Percentiles rank a stretch among this genome's conserved stretches.
Evolutionary conservation across 2,113 vertebrate species (phyloP).

Genomic region (Xyliphius kryptos): DNA sequence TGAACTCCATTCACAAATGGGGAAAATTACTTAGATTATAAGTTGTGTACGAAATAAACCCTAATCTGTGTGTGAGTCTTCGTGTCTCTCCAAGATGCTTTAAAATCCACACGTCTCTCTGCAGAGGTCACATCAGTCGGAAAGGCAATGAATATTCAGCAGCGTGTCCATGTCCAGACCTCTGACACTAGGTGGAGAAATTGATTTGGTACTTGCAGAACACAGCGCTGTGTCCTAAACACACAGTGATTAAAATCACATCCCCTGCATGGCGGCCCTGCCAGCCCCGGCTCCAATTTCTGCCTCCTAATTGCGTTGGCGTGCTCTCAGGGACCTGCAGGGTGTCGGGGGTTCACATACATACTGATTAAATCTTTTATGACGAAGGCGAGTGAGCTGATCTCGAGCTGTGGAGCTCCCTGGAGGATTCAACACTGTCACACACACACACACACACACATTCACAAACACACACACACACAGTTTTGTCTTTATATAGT

Average conservation of each 20-base stretch:
- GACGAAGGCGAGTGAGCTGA: slow-evolving; percentile 77
- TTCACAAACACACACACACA: no score
- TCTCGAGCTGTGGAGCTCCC: slow-evolving; percentile 70
- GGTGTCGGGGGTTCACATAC: slow-evolving; percentile 51
- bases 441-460: no score
- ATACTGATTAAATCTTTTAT: slow-evolving; percentile 89
- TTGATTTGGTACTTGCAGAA: slow-evolving; percentile 53
- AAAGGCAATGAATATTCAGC: slow-evolving; percentile 46
- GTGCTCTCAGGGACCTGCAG: slow-evolving; percentile 64
- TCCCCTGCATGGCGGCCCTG: slow-evolving; percentile 42
- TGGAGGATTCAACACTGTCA: no score
- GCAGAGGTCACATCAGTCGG: slow-evolving; percentile 20
- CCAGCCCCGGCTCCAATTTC: slow-evolving; percentile 60
- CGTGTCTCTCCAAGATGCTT: no score
- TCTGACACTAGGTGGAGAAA: slow-evolving; percentile 43
- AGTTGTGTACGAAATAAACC: no score
- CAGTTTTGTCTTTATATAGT: no score
- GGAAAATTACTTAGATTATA: no score
- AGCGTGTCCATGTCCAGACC: slow-evolving; percentile 33
- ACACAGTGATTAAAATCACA: slow-evolving; percentile 62
- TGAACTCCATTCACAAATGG: no score
- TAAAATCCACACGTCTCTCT: slow-evolving; percentile 6
- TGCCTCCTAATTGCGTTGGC: slow-evolving; percentile 85
- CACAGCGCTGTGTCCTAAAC: slow-evolving; percentile 47
- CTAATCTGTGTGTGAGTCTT: no score